These are phyloP conservation scores for Sphyrna mokarran DNA, from an alignment of 2,113 vertebrate species.

Conservation along the genomic window DNA sequence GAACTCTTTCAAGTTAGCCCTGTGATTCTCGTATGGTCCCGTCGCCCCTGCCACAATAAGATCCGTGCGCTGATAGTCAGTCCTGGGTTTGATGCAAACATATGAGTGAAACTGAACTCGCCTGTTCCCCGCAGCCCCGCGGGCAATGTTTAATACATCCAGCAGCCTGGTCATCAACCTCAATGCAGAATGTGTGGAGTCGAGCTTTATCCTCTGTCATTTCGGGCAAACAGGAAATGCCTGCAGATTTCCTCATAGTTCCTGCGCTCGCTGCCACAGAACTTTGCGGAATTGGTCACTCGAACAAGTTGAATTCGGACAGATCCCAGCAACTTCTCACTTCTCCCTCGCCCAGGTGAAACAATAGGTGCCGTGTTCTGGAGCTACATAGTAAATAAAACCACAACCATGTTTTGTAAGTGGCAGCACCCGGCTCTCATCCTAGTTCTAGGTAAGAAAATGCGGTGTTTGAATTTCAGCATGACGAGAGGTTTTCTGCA, in stretches of 20 bases:
- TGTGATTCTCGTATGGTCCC: background rate
- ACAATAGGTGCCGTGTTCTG: too few species aligned
- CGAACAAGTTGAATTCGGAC: background rate
- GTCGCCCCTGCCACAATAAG: background rate
- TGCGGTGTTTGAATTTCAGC: background rate
- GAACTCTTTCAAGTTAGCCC: background rate
- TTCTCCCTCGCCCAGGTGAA: background rate
- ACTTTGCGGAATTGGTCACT: conserved; percentile 24
- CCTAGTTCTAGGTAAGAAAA: background rate
- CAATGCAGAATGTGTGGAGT: conserved; percentile 14
- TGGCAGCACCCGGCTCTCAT: background rate
- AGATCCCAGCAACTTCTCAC: background rate
- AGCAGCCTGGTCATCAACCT: background rate
- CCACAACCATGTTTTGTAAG: background rate
- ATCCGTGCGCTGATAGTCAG: background rate
- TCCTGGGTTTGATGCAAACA: background rate
- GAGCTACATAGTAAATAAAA: background rate
- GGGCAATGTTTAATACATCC: background rate
- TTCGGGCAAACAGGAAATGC: conserved; percentile 34
- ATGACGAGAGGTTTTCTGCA: too few species aligned
- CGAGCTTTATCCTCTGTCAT: conserved; percentile 26
- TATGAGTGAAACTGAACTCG: background rate
- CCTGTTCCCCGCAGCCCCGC: background rate
- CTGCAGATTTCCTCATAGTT: conserved; percentile 32
- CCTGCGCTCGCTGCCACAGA: background rate